These are phyloP conservation scores for Sarcophaga carnaria DNA, from an alignment of 2,888 invertebrate species.

Conservation along the genomic window DNA sequence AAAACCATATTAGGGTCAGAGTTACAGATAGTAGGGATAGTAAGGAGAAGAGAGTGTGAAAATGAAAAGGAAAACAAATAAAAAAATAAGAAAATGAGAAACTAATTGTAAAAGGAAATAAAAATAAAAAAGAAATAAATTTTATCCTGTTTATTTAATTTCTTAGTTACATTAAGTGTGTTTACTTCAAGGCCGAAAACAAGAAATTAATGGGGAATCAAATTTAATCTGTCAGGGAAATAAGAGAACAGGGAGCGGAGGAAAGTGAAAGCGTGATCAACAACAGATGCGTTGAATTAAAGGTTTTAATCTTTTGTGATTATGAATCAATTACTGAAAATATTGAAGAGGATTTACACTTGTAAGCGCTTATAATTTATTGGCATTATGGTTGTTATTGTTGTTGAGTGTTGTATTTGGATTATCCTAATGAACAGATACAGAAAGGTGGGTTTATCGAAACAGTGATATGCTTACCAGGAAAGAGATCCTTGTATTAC, in stretches of 20 bases:
- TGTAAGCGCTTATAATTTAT: too few species aligned
- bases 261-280: not conserved
- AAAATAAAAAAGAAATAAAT: not conserved
- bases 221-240: not conserved
- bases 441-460: too few species aligned
- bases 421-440: too few species aligned
- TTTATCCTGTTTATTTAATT: conserved; percentile 3
- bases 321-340: too few species aligned
- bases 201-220: not conserved
- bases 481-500: too few species aligned
- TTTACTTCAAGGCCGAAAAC: not conserved
- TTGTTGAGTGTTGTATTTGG: too few species aligned
- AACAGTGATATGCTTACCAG: too few species aligned
- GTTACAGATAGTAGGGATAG: not conserved
- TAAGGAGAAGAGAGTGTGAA: too few species aligned
- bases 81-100: not conserved
- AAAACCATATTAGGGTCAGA: not conserved
- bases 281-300: not conserved
- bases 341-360: too few species aligned
- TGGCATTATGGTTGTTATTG: too few species aligned
- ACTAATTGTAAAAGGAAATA: not conserved
- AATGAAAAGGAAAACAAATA: not conserved
- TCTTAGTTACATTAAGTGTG: not conserved
- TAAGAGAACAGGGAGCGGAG: too few species aligned
- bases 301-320: not conserved